Base-by-base conservation (phyloP, 2,888 invertebrate species). In the Polyommatus icarus region DNA sequence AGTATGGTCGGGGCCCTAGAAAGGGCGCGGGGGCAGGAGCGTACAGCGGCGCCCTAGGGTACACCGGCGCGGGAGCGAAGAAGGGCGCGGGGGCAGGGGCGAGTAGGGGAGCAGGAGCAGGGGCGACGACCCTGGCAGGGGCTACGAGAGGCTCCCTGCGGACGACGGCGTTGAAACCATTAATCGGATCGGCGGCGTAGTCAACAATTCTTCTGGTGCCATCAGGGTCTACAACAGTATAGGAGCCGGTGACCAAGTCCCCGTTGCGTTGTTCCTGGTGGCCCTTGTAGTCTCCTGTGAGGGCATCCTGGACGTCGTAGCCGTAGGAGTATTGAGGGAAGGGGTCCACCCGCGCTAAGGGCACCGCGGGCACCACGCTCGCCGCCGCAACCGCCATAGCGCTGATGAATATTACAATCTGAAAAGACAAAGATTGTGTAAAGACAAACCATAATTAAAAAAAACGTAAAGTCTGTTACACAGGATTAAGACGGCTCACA, bases 211-310 rank as follows among this genome's bases (percentile, higher is more conserved):
- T 91, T 78, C 92, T 89, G 2, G 95, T 95, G 81, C 95, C 95
- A 80, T 95, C 95, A 32, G 95, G 93, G 81, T 95, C 95, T 3
- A 92, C 90, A 12, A 95, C 91, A 10, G 91, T 86, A 87, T 95
- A 95, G 18, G 94, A 95, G 4, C 95, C 95, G 50, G 95, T 94
- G 78, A 95, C 95, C 4, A 95, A 85, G 84, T 95, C 95, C 0
- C 95, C 95, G 82, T 94, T 94, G 78, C 95, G 91, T 29, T 92
- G 89, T 83, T 95, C 95, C 79, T 93, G 92, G 87, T 95, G 95
- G 76, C 94, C 94, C 82, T 95, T 95, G 87, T 92, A 94, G 89
- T 95, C 95, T 32, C 95, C 95, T 40, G 95, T 95, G 78, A 95
- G 89, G 3, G 93, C 87, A 83, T 95, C 95, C 82, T 95, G 94